phyloP scores from a whole-genome alignment of 30 jellyfish, hydroid and myxozoan species.

The Aurelia coerulea region DNA sequence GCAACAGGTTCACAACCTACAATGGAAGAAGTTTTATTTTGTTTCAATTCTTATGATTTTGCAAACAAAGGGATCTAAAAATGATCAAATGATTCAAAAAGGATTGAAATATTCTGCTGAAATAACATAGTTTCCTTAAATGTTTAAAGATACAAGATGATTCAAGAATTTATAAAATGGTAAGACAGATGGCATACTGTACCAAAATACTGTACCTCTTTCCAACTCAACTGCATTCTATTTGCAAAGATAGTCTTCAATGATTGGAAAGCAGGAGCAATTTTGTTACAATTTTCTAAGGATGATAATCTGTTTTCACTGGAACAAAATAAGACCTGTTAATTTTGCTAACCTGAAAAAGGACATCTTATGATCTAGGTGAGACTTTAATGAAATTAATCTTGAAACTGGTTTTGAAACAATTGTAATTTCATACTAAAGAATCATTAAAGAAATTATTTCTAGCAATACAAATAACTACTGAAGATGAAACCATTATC shows the following conservation, averaged over 20 bases:
- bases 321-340: conserved; percentile 4
- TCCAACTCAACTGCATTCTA: conserved; percentile 62
- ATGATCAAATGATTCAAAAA: background rate
- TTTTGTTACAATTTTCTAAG: background rate
- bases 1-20: conserved; percentile 6
- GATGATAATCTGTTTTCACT: conserved; percentile 65
- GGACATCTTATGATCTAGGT: background rate
- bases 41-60: background rate
- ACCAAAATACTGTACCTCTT: conserved; percentile 41
- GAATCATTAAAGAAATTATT: no score
- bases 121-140: background rate
- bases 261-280: conserved; percentile 8
- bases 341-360: background rate
- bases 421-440: no score
- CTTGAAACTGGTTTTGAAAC: no score
- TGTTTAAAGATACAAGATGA: background rate
- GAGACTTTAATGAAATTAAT: no score
- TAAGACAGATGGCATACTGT: background rate
- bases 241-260: conserved; percentile 48
- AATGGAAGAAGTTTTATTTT: no score
- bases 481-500: no score
- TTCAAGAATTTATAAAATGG: background rate
- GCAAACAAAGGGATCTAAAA: background rate
- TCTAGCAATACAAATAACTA: no score
- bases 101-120: background rate